Conservation (phyloP, 2,113 vertebrate genomes). For the Hippolais icterina region DNA sequence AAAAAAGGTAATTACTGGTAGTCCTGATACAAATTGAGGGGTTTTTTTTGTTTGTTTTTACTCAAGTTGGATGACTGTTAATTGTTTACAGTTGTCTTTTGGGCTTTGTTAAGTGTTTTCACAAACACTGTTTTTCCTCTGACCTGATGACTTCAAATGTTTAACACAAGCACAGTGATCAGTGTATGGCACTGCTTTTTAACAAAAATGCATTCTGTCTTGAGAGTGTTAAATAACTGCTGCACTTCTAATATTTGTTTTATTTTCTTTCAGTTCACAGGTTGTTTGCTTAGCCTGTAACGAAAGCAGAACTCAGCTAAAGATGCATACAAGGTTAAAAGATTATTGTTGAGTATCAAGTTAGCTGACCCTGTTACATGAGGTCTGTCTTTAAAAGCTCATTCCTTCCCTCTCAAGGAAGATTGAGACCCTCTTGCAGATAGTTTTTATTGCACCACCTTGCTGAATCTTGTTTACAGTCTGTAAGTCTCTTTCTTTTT, state of each 20-base stretch:
- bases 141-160: background rate
- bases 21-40: background rate
- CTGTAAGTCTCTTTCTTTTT: background rate
- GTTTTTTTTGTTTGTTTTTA: background rate
- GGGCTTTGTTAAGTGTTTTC: background rate
- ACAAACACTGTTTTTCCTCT: background rate
- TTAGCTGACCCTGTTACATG: background rate
- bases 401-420: background rate
- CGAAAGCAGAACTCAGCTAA: background rate
- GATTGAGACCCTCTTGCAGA: background rate
- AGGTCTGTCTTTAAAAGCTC: background rate
- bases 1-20: background rate
- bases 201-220: background rate
- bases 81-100: background rate
- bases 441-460: background rate
- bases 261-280: background rate
- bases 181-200: background rate
- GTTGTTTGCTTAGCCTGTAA: background rate
- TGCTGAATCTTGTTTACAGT: background rate
- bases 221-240: background rate
- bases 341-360: background rate
- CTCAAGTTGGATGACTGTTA: background rate
- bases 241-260: background rate
- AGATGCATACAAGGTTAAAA: background rate
- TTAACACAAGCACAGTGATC: background rate